Evolutionary conservation across 2,797 vertebrate species (phyloP), one percentile per base, ranked within the genome.

Genomic region (Cossypha heuglini): DNA sequence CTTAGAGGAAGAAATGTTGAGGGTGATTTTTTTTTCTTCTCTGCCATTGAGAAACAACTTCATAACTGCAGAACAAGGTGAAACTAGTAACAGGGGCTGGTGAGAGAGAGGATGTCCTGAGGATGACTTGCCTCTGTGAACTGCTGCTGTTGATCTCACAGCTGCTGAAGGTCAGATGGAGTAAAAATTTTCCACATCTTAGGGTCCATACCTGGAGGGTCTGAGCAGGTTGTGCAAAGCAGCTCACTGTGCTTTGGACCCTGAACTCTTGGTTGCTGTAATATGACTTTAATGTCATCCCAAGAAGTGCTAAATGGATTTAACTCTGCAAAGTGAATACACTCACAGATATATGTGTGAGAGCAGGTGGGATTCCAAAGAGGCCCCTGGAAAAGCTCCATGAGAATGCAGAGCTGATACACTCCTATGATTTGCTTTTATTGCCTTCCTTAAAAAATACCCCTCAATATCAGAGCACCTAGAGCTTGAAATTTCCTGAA

Each of bases 1-100:
- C 97, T 97, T 97, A 97, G 88, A 96, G 95, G 90, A 97, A 97
- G 91, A 97, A 97, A 84, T 42, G 94, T 86, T 68, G 77, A 52
- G 38, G 40, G 6, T 58, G 52, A 16, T 55, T 25, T 79, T 42
- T 61, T 63, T 55, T 40, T 48, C 92, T 86, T 89, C 88, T 67
- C 66, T 94, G 78, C 84, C 90, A 59, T 77, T 95, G 94, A 97
- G 96, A 95, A 92, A 94, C 94, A 97, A 94, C 97, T 97, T 98
- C 88, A 94, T 97, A 97, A 96, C 93, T 95, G 37, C 61, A 94
- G 86, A 84, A 90, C 95, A 98, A 98, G 97, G 95, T 97, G 96
- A 98, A 98, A 97, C 55, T 88, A 24, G 79, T 69, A 76, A 75
- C 45, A 66, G 63, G 40, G 28, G 12, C 42, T 76, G 38, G 51